phyloP scores from a whole-genome alignment of 2,888 invertebrate genomes.

The Athalia cordata region DNA sequence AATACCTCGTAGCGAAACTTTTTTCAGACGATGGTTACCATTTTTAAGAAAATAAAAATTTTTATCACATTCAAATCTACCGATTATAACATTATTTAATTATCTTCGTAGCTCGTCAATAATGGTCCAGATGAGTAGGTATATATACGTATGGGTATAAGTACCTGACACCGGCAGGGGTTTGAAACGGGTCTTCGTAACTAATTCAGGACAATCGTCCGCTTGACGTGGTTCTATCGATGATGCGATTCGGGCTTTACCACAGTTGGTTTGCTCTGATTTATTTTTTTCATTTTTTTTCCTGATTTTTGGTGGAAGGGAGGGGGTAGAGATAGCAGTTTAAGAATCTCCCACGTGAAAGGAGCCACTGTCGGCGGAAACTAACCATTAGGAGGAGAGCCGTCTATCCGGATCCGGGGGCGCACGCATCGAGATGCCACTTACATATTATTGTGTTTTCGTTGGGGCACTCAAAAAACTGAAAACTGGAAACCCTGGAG shows the following conservation, averaged over 20 bases:
- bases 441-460: constrained; percentile 46
- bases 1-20: too few species aligned
- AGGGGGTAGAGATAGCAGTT: not conserved
- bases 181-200: not conserved
- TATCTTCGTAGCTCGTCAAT: not conserved
- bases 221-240: not conserved
- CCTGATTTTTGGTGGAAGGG: not conserved
- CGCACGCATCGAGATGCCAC: constrained; percentile 27
- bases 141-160: too few species aligned
- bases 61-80: too few species aligned
- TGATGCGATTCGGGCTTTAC: not conserved
- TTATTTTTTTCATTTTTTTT: not conserved
- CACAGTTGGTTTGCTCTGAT: not conserved
- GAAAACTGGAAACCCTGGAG: constrained; percentile 42
- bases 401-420: not conserved
- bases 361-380: not conserved
- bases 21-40: not conserved
- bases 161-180: not conserved
- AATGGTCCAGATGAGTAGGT: not conserved
- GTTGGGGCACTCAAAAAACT: constrained; percentile 44
- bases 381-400: not conserved
- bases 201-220: not conserved
- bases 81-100: too few species aligned
- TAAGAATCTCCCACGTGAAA: not conserved
- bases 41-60: not conserved